Conservation (phyloP, 2,888 invertebrate species). For the Troides helena region DNA sequence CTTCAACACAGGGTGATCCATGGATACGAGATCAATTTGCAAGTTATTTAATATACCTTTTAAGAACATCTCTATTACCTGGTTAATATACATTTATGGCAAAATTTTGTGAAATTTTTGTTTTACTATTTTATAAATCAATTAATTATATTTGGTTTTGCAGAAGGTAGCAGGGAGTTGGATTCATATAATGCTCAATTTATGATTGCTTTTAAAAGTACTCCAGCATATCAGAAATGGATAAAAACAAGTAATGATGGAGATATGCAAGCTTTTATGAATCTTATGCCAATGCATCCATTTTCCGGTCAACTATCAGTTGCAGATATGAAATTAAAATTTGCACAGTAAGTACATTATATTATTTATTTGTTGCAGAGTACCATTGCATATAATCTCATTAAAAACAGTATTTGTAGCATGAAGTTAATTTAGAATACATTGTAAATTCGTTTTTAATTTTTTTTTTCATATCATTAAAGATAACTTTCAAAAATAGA, state of each 20-base stretch:
- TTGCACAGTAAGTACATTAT: constrained; percentile 88
- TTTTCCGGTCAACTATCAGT: constrained; percentile 97
- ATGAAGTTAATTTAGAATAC: too few relatives aligned
- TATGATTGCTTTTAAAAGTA: constrained; percentile 90
- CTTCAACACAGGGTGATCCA: constrained; percentile 91
- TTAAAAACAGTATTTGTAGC: neutral
- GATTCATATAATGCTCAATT: constrained; percentile 94
- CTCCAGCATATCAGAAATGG: constrained; percentile 95
- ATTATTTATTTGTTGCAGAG: neutral
- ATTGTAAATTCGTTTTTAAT: too few relatives aligned
- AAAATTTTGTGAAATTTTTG: constrained; percentile 11
- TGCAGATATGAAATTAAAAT: constrained; percentile 94
- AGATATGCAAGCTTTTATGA: constrained; percentile 83
- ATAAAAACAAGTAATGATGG: constrained; percentile 79
- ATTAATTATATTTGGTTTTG: constrained; percentile 36
- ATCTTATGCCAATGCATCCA: constrained; percentile 91
- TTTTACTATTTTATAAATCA: neutral
- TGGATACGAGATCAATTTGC: constrained; percentile 98
- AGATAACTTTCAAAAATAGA: too few relatives aligned
- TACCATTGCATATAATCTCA: neutral
- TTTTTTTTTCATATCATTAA: too few relatives aligned
- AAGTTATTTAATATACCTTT: constrained; percentile 89
- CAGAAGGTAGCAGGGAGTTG: constrained; percentile 88
- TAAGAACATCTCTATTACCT: constrained; percentile 88
- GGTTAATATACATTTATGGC: constrained; percentile 62